Evolutionary conservation across 2,888 invertebrate species (phyloP).

Genomic region (Phytoseiulus persimilis): DNA sequence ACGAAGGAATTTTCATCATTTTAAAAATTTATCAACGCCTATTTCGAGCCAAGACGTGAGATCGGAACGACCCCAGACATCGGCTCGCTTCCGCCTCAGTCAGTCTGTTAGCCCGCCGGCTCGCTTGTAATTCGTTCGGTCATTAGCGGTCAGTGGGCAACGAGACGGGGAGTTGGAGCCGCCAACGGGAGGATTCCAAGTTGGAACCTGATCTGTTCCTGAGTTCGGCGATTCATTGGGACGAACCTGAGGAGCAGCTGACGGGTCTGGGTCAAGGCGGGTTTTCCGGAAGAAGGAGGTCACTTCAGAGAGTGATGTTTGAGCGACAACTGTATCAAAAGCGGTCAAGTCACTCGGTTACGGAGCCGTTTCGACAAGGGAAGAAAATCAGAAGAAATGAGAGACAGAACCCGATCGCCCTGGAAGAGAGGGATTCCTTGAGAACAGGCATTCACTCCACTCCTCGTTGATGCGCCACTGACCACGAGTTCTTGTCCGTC

Average conservation of each 20-base stretch:
- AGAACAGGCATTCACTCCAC: too few relatives aligned
- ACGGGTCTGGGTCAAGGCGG: too few relatives aligned
- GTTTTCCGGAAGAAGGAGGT: too few relatives aligned
- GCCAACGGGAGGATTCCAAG: background rate
- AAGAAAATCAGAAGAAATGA: too few relatives aligned
- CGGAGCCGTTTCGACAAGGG: too few relatives aligned
- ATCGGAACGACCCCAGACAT: background rate
- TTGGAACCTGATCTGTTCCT: background rate
- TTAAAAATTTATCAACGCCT: background rate
- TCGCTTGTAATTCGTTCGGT: background rate
- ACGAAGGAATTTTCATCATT: background rate
- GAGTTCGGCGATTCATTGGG: background rate
- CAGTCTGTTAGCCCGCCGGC: background rate
- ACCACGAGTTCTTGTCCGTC: too few relatives aligned
- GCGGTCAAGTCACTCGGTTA: too few relatives aligned
- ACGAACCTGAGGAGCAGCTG: background rate
- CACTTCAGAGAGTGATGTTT: too few relatives aligned
- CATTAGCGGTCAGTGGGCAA: background rate
- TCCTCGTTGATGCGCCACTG: too few relatives aligned
- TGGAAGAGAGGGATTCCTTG: too few relatives aligned
- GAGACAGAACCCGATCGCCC: too few relatives aligned
- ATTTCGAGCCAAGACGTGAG: background rate
- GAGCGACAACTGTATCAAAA: too few relatives aligned
- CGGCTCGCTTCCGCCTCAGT: background rate
- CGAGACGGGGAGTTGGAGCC: background rate